phyloP scores from a whole-genome alignment of 2,797 vertebrate species.

The Ptychadena robeensis region DNA sequence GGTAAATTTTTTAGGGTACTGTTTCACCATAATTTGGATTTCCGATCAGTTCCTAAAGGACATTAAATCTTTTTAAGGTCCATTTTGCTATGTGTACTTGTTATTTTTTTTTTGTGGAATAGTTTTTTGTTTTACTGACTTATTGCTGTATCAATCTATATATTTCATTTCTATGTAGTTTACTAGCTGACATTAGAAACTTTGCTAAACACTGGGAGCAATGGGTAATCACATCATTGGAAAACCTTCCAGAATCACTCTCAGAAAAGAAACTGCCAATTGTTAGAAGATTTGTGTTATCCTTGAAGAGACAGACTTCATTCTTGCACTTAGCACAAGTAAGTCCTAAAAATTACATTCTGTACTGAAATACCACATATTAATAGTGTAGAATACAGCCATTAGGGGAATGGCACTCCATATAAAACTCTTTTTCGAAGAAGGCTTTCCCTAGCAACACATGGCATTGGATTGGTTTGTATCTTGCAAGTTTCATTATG shows the following conservation, averaged over 20 bases:
- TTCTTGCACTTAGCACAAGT: constrained; percentile 97
- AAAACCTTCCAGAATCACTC: constrained; percentile 92
- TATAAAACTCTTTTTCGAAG: too few species aligned
- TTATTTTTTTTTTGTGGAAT: too few species aligned
- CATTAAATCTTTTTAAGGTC: too few species aligned
- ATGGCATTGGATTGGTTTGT: too few species aligned
- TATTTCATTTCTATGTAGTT: constrained; percentile 71
- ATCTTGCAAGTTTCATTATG: too few species aligned
- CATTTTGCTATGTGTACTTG: too few species aligned
- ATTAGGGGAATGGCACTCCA: too few species aligned
- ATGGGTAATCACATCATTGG: constrained; percentile 92
- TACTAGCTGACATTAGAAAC: constrained; percentile 93
- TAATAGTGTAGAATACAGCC: not conserved
- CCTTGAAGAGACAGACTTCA: constrained; percentile 93
- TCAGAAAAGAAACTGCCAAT: constrained; percentile 92
- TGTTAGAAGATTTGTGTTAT: constrained; percentile 90
- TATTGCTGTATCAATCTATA: constrained; percentile 3
- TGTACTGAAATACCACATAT: not conserved
- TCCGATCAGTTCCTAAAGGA: too few species aligned
- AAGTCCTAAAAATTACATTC: constrained; percentile 27
- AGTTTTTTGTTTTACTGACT: not conserved
- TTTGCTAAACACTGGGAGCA: constrained; percentile 99
- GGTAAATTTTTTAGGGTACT: too few species aligned
- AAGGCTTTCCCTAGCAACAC: too few species aligned
- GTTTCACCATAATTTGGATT: too few species aligned